Conservation (phyloP, 35 echinoderm and acorn worm species). For the Patiria miniata region DNA sequence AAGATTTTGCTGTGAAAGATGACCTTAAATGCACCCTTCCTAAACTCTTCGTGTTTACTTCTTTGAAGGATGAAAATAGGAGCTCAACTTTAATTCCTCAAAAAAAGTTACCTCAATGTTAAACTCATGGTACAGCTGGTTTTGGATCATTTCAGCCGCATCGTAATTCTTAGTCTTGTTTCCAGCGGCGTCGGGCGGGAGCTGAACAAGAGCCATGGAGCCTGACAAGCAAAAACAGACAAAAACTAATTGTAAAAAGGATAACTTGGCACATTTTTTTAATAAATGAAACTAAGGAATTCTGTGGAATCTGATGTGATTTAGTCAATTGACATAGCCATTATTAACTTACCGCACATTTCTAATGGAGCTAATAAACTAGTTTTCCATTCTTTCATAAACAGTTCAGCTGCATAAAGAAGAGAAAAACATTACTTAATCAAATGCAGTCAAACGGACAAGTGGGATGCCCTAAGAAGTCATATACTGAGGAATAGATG, state of each 20-base stretch:
- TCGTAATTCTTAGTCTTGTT: constrained; percentile 48
- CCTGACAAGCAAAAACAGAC: constrained; percentile 29
- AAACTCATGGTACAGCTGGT: constrained; percentile 56
- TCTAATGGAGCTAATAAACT: constrained; percentile 50
- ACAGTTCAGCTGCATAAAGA: constrained; percentile 47
- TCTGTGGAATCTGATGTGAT: neutral
- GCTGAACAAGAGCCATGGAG: constrained; percentile 66
- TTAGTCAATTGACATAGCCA: neutral
- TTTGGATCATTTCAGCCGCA: constrained; percentile 71
- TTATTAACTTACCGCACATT: constrained; percentile 72
- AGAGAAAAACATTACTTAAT: too few species aligned
- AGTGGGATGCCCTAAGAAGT: too few species aligned
- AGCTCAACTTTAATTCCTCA: neutral
- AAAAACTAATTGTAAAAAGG: neutral
- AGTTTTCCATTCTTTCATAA: constrained; percentile 48
- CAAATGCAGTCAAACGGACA: too few species aligned
- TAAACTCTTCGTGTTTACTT: neutral
- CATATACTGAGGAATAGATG: too few species aligned
- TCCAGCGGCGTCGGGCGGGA: constrained; percentile 39
- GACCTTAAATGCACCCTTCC: neutral
- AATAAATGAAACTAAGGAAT: neutral
- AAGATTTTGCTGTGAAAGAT: neutral
- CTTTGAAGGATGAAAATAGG: neutral
- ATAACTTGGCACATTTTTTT: neutral
- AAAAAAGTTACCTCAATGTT: constrained; percentile 80